Percentiles rank a stretch among this genome's conserved stretches.
These are phyloP conservation scores for Corythornis vintsioides DNA, from an alignment of 2,113 vertebrate species.

Conservation along the genomic window DNA sequence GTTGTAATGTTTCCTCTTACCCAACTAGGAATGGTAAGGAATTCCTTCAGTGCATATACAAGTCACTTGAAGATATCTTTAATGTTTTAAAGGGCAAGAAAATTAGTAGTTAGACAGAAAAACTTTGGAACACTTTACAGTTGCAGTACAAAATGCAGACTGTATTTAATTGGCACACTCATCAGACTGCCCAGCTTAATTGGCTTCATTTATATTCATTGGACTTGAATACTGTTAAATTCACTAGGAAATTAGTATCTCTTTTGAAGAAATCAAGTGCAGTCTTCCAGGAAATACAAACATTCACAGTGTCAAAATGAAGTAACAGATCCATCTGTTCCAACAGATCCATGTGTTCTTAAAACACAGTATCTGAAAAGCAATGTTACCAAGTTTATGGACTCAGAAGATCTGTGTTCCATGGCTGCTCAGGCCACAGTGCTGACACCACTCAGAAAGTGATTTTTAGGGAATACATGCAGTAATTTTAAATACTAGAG, in stretches of 20 bases:
- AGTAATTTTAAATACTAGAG: not conserved
- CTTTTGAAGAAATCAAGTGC: not conserved
- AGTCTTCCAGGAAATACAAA: not conserved
- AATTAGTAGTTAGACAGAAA: conserved; percentile 69
- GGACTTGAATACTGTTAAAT: not conserved
- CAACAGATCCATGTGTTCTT: not conserved
- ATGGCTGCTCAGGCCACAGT: not conserved
- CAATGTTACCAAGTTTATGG: not conserved
- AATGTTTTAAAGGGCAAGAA: conserved; percentile 85
- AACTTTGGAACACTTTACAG: not conserved
- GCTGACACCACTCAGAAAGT: not conserved
- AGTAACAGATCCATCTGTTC: not conserved
- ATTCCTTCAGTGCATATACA: conserved; percentile 87
- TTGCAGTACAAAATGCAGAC: not conserved
- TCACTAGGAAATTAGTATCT: not conserved
- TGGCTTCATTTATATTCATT: not conserved
- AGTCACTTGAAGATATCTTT: conserved; percentile 92
- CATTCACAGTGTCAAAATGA: not conserved
- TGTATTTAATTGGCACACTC: not conserved
- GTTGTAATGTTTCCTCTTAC: conserved; percentile 91
- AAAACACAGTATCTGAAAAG: not conserved
- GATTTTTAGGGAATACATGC: not conserved
- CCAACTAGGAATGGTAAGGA: conserved; percentile 83
- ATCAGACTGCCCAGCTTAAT: not conserved
- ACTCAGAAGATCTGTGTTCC: not conserved